Evolutionary conservation across 2,113 vertebrate genomes (phyloP), one percentile per base, ranked within the genome.

Genomic region (Grantiella picta): DNA sequence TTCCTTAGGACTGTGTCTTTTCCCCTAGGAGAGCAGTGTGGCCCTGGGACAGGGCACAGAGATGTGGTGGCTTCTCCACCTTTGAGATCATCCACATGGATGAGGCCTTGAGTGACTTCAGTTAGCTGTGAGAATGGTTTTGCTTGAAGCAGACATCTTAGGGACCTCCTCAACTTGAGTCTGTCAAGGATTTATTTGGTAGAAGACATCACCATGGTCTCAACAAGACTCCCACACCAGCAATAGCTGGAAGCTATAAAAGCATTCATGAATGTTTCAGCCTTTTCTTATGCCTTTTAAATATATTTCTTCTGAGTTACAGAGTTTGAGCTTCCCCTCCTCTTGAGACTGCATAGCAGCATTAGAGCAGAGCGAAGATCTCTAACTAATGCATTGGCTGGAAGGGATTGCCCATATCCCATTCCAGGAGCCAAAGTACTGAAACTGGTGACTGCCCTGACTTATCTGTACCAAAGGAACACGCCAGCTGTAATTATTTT

Each of bases 401-500:
- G 40, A 86, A 72, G 45, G 36, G 18, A 38, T 92, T 92, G 57
- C 50, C 78, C 4, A 3, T 44, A 19, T 70, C 50, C 90, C 42
- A 47, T 70, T 72, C 75, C 44, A 59, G 64, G 59, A 90, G 94
- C 71, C 86, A 77, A 92, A 86, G 71, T 54, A 66, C 76, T 92
- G 85, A 82, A 80, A 42, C 52, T 59, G 33, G 54, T 94, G 92
- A 82, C 90, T 94, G 42, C n/a, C 76, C 82, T 69, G 92, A 93
- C 86, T 92, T 94, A 81, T 49, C 76, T 86, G 86, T 82, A 76
- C 90, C 68, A 54, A 80, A 86, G 72, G 21, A 92, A 83, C 82
- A 59, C 1, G 79, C 94, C 96, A 97, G 52, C 38, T 83, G 76
- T 90, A 83, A 69, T 96, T 86, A 86, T 81, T 89, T 93, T 89